Evolutionary conservation across 1,140 invertebrate genomes (phyloP).

Genomic region (Pseudomyrmex pallidus): DNA sequence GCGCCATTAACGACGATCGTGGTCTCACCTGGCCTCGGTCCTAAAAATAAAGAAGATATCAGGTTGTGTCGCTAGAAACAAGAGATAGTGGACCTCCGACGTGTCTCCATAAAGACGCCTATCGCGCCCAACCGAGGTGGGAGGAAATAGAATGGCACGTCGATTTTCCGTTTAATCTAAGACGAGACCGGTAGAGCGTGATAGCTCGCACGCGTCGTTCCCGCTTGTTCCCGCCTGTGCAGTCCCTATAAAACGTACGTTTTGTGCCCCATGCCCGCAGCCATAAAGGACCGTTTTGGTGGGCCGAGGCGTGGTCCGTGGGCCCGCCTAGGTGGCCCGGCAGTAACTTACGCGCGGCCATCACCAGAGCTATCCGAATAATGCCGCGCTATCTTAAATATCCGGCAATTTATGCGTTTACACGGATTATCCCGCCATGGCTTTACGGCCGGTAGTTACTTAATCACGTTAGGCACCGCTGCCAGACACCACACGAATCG

Average conservation of each 20-base stretch:
- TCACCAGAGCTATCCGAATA: constrained; percentile 78
- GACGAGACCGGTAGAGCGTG: constrained; percentile 38
- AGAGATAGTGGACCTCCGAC: constrained; percentile 68
- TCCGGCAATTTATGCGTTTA: constrained; percentile 80
- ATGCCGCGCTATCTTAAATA: constrained; percentile 79
- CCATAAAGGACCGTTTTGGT: constrained; percentile 67
- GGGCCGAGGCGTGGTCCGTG: constrained; percentile 71
- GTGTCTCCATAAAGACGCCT: constrained; percentile 67
- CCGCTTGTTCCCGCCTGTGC: constrained; percentile 28
- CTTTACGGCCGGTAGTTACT: constrained; percentile 80
- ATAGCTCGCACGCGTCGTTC: constrained; percentile 72
- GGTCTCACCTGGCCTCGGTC: constrained; percentile 4
- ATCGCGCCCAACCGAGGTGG: constrained; percentile 35
- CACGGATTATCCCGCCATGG: constrained; percentile 76
- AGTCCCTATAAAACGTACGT: constrained; percentile 68
- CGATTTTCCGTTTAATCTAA: constrained; percentile 72
- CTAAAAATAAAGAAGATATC: constrained; percentile 53
- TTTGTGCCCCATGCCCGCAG: constrained; percentile 63
- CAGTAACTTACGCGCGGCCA: constrained; percentile 76
- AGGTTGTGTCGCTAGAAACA: constrained; percentile 48
- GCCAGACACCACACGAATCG: constrained; percentile 44
- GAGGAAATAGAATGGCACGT: constrained; percentile 68
- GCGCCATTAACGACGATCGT: constrained; percentile 31
- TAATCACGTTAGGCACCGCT: constrained; percentile 77
- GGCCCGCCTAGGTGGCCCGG: constrained; percentile 76